These are phyloP conservation scores for Seriola dumerili DNA, from an alignment of 2,113 vertebrate species.

Conservation along the genomic window DNA sequence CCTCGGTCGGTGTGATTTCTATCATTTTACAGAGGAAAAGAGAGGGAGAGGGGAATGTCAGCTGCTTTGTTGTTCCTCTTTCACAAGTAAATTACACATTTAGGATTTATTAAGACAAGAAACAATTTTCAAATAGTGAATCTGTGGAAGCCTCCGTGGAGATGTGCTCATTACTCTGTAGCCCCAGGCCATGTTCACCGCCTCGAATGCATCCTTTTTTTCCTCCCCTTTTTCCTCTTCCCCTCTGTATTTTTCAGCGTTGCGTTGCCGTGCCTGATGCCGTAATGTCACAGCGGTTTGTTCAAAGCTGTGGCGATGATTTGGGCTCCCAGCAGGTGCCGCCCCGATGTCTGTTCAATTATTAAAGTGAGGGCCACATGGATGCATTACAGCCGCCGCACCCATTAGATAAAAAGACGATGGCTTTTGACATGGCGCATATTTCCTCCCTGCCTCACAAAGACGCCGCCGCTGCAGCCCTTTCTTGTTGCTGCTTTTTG, in stretches of 20 bases:
- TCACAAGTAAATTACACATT: slow-evolving; percentile 97
- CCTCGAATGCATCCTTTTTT: slow-evolving; percentile 90
- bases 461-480: slow-evolving; percentile 79
- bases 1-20: slow-evolving; percentile 26
- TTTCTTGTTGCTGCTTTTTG: slow-evolving; percentile 71
- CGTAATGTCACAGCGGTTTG: slow-evolving; percentile 93
- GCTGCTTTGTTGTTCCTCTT: slow-evolving; percentile 93
- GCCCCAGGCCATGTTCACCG: slow-evolving; percentile 91
- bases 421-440: slow-evolving; percentile 88
- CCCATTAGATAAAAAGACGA: slow-evolving; percentile 89
- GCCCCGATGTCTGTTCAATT: slow-evolving; percentile 95
- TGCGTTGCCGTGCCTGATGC: slow-evolving; percentile 87
- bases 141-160: slow-evolving; percentile 91
- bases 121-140: slow-evolving; percentile 96
- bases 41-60: slow-evolving; percentile 82
- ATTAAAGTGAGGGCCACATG: slow-evolving; percentile 91
- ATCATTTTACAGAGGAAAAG: slow-evolving; percentile 49
- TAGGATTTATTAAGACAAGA: slow-evolving; percentile 99
- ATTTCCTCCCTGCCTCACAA: slow-evolving; percentile 88
- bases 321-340: slow-evolving; percentile 95
- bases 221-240: slow-evolving; percentile 81
- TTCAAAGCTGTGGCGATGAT: slow-evolving; percentile 92
- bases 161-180: slow-evolving; percentile 99
- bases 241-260: slow-evolving; percentile 88
- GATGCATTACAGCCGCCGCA: slow-evolving; percentile 89